Conservation (phyloP, 2,113 vertebrate species). For the Corythaeola cristata region DNA sequence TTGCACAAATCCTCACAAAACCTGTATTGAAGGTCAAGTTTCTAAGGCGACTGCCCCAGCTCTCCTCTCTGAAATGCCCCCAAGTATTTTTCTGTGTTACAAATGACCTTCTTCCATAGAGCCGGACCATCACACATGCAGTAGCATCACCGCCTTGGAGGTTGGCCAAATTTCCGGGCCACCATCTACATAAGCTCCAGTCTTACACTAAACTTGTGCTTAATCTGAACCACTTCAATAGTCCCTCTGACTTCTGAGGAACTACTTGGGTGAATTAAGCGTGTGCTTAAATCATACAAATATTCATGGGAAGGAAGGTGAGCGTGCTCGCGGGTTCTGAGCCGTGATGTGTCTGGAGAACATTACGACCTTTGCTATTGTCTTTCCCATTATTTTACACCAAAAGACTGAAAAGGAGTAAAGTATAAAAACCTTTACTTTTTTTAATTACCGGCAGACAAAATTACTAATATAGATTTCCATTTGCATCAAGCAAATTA, state of each 20-base stretch:
- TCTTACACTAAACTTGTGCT: neutral
- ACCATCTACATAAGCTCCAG: neutral
- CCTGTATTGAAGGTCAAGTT: neutral
- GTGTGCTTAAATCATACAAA: neutral
- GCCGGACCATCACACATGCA: neutral
- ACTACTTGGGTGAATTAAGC: neutral
- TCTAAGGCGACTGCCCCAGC: neutral
- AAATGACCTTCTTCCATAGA: neutral
- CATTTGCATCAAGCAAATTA: neutral
- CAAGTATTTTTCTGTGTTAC: neutral
- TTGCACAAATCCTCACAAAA: neutral
- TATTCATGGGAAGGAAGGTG: neutral
- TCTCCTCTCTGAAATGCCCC: neutral
- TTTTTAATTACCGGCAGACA: neutral
- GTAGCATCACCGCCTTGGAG: neutral
- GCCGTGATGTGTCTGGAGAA: neutral
- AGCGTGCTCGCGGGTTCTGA: neutral
- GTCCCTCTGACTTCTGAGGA: neutral
- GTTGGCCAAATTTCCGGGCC: neutral
- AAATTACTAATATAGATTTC: neutral
- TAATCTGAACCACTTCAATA: neutral
- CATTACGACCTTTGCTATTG: neutral
- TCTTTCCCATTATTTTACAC: neutral
- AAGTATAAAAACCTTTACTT: neutral
- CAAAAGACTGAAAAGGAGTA: neutral